Base-by-base conservation (phyloP, 2,797 vertebrate genomes). In the Clarias pachynema region DNA sequence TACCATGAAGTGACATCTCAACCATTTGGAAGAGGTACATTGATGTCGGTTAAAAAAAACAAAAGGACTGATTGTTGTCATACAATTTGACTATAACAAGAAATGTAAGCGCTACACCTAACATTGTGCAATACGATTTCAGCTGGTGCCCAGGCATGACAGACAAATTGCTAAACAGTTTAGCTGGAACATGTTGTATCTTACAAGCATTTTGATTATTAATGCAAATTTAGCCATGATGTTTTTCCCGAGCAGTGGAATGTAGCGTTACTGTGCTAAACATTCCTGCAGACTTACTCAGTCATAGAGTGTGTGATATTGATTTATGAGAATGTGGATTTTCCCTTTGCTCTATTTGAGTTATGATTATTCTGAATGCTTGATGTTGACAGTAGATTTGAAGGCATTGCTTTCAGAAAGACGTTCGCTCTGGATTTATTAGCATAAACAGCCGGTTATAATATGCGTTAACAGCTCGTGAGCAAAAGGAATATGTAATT, bases 401-500 rank as follows among this genome's bases (percentile, higher is more conserved):
- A 81, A 86, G 82, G 34, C 83, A 75, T 74, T 77, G 26, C 75
- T 85, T 57, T 82, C 15, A 84, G 73, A 59, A 72, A 69, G 87
- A 81, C 59, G 18, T 63, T 68, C 37, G 24, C 59, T 81, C 69
- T 82, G 78, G 78, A 89, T 79, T 82, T 83, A 77, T 70, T 80
- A 70, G 20, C 31, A 65, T 84, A 84, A 86, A 86, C 82, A 66
- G 65, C 78, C 69, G 18, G 83, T 53, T 81, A 75, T 53, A 77
- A 86, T 82, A 66, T 82, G 77, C 20, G 26, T 84, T 57, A 77
- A 69, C 82, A 75, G 89, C 82, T 74, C 31, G 82, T 57, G 73
- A 88, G 83, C 40, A 81, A 89, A 83, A 59, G 83, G 85, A 88
- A 84, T 86, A 81, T 88, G 79, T 87, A 89, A 90, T 90, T 84